A percentile compares a stretch with the other conserved stretches of the same genome.
These are phyloP conservation scores for Dexiosoma caninum DNA, from an alignment of 2,888 invertebrate species.

Conservation along the genomic window DNA sequence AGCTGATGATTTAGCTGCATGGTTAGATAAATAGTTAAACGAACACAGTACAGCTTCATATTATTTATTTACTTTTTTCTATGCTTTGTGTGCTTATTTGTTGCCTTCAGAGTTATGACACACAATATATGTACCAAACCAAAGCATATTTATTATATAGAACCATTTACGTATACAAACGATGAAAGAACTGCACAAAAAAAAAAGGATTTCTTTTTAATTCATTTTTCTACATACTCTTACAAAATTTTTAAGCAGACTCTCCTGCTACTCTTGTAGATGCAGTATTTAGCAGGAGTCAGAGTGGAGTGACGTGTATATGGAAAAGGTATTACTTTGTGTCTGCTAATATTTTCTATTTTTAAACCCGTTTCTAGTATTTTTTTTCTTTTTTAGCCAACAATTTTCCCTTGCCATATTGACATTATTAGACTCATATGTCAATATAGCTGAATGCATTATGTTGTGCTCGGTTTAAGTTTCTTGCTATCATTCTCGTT, in stretches of 20 bases:
- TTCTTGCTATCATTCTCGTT: neutral
- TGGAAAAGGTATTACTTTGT: conserved; percentile 24
- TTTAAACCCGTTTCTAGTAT: neutral
- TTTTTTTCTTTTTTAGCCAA: neutral
- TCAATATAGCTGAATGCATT: conserved; percentile 52
- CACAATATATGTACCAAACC: neutral
- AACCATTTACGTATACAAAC: neutral
- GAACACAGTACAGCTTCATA: neutral
- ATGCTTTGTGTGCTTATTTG: too few relatives aligned
- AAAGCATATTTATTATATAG: neutral
- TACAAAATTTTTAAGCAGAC: neutral
- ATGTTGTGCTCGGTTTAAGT: conserved; percentile 9
- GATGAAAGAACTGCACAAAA: neutral
- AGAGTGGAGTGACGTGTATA: neutral
- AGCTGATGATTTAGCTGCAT: conserved; percentile 25
- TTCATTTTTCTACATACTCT: neutral
- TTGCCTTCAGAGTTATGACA: conserved; percentile 21
- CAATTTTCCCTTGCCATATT: conserved; percentile 18
- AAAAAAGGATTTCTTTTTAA: conserved; percentile 4
- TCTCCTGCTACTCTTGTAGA: neutral
- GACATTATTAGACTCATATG: conserved; percentile 60
- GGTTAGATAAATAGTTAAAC: conserved; percentile 22
- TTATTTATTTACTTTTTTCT: conserved; percentile 10
- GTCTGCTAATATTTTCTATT: conserved; percentile 3
- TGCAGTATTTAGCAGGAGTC: conserved; percentile 6